Conservation (phyloP, 2,888 invertebrate species). For the Eristalinus aeneus region DNA sequence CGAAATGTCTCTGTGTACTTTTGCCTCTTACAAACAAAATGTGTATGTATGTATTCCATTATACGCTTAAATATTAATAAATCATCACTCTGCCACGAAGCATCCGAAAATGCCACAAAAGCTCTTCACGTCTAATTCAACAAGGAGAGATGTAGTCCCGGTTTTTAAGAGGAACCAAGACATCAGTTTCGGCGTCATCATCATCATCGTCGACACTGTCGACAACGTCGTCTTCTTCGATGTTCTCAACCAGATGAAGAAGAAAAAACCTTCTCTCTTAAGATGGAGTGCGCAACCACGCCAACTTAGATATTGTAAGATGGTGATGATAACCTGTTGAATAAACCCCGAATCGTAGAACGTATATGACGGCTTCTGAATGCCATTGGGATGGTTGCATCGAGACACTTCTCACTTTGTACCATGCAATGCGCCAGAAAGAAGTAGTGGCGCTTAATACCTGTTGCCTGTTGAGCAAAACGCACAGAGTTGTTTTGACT, state of each 20-base stretch:
- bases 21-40: conserved; percentile 40
- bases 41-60: background rate
- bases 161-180: conserved; percentile 57
- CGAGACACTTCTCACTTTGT: conserved; percentile 32
- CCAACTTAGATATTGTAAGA: conserved; percentile 50
- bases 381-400: conserved; percentile 12
- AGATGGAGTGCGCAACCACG: conserved; percentile 45
- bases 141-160: conserved; percentile 55
- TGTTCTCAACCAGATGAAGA: conserved; percentile 16
- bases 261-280: conserved; percentile 43
- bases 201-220: conserved; percentile 22
- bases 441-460: conserved; percentile 65
- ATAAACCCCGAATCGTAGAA: conserved; percentile 40
- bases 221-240: conserved; percentile 26
- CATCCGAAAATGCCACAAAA: conserved; percentile 59
- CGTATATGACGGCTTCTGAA: conserved; percentile 55
- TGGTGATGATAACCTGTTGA: conserved; percentile 53
- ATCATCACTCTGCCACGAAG: conserved; percentile 52
- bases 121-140: conserved; percentile 69
- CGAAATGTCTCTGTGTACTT: conserved; percentile 58
- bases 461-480: conserved; percentile 19
- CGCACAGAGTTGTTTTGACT: conserved; percentile 31
- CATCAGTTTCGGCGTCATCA: conserved; percentile 49
- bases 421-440: conserved; percentile 11
- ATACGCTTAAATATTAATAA: conserved; percentile 50